Base-by-base conservation (phyloP, 2,797 vertebrate genomes). In the Picus viridis region DNA sequence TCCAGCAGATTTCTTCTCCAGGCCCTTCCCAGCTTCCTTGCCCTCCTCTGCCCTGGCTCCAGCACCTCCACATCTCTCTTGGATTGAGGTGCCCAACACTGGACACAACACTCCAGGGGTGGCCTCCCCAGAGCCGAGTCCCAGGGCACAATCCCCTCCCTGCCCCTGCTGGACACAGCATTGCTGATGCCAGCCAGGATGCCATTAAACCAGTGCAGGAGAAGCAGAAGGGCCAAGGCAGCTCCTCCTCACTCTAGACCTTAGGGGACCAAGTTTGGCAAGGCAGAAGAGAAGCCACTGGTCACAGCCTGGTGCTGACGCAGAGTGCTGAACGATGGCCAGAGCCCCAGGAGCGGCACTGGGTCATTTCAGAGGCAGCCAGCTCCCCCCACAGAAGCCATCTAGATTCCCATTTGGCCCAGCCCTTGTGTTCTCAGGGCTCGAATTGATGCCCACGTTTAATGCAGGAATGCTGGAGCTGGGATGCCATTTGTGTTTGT, bases 401-500 rank as follows among this genome's bases (percentile, higher is more conserved):
- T 83, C 79, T 56, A 70, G 41, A n/a, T 49, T 63, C 83, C 41
- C 26, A 34, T 64, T 95, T 94, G 84, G 76, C 83, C 71, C 72
- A 70, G 69, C 59, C 59, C 53, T 36, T 1, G 3, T 47, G 71
- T 47, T 90, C 80, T 62, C 22, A 16, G 54, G 26, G 11, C 22
- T 92, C 81, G 62, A 96, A 91, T 84, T 68, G 88, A 92, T 77
- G 59, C 71, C 41, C 47, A 81, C 3, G 0, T 62, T 92, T 80
- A 93, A 90, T 39, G 58, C 32, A 82, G 43, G 64, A 89, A 87
- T 79, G 81, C 92, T 94, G 85, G 72, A 95, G 89, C 94, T 32
- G 32, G 45, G 94, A 72, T 43, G 56, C 86, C 93, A 97, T 97
- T 96, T 96, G 96, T 95, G 84, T 89, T 82, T 93, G 78, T 91